Evolutionary conservation across 1,140 invertebrate genomes (phyloP), one percentile per base, ranked within the genome.

Genomic region (Conopomorpha cramerella): DNA sequence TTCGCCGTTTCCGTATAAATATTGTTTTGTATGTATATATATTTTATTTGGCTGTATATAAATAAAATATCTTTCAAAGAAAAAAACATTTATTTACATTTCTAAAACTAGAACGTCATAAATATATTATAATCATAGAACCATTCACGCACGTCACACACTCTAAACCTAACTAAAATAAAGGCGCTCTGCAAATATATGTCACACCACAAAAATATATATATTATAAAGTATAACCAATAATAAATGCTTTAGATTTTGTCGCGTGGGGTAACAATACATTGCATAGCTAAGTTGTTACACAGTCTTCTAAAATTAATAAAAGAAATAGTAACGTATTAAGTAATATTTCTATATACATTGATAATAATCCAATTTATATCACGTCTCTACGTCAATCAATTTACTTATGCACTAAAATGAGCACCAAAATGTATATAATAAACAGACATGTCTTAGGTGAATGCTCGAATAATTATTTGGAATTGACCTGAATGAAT

Each of bases 61-160:
- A 29, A 29, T 29, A 34, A 30, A 37, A 15, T 30, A 15, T 17
- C 28, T 38, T 18, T 30, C 12, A 45, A 29, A 10, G 29, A 16
- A 4, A 33, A 51, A 53, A 62, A 49, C 50, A 36, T 68, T 72
- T 71, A 72, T 72, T 72, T 72, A 72, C 65, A 70, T 38, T 39
- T 48, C 56, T 60, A 52, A 45, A 38, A 42, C 46, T 56, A 63
- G 62, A 49, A 49, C 43, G 51, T 50, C 26, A 59, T 46, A 66
- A 65, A 67, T 67, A 68, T 67, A 52, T 39, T 30, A 38, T 38
- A 34, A 41, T n/a, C n/a, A n/a, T n/a, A 37, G 45, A 38, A 16
- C 39, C 30, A 14, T 18, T 15, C 23, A 25, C 32, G 23, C 25
- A 33, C 40, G 28, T n/a, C 30, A 38, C 35, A 19, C 18, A 42